These are phyloP conservation scores for Dicycla oo DNA, from an alignment of 2,888 invertebrate genomes.

Conservation along the genomic window DNA sequence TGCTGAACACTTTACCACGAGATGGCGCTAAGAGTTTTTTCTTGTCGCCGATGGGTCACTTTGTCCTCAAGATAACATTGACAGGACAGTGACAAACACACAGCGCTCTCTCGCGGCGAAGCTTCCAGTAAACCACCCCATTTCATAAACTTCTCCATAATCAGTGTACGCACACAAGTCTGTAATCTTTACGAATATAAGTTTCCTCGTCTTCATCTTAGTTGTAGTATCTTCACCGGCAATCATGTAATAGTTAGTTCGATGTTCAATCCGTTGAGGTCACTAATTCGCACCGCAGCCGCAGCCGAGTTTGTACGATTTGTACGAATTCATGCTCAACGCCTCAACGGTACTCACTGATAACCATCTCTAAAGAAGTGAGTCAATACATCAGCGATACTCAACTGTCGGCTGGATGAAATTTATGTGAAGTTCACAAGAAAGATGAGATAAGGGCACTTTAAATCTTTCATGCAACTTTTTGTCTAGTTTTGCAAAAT, in stretches of 20 bases:
- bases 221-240: conserved; percentile 8
- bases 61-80: too few relatives aligned
- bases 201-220: background rate
- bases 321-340: conserved; percentile 35
- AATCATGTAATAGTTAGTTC: conserved; percentile 30
- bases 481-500: background rate
- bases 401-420: conserved; percentile 1
- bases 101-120: too few relatives aligned
- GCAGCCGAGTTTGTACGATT: conserved; percentile 38
- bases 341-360: conserved; percentile 50
- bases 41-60: too few relatives aligned
- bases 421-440: background rate
- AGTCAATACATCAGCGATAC: conserved; percentile 23
- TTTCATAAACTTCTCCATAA: background rate
- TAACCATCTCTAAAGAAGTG: conserved; percentile 42
- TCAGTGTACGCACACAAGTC: too few relatives aligned
- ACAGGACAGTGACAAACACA: too few relatives aligned
- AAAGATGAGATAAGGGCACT: background rate
- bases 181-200: background rate
- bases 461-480: background rate
- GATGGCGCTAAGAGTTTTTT: too few relatives aligned
- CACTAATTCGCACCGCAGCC: conserved; percentile 47
- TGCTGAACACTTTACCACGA: too few relatives aligned
- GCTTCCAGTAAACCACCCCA: too few relatives aligned
- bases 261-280: conserved; percentile 41